Evolutionary conservation across 2,888 invertebrate genomes (phyloP).

Genomic region (Tortrix viridana): DNA sequence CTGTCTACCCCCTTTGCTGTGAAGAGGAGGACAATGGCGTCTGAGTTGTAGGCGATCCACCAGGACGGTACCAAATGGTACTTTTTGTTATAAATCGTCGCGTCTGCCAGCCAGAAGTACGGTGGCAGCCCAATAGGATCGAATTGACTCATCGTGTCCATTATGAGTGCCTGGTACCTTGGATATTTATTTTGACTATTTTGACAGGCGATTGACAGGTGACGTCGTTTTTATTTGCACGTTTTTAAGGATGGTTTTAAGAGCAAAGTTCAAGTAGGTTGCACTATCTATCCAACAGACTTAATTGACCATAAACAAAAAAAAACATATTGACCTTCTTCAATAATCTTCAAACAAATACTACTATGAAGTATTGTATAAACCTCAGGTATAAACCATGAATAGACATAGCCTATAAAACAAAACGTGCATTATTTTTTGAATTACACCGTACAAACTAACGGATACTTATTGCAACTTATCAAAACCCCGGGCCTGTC

Average conservation of each 20-base stretch:
- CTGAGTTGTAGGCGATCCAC: constrained; percentile 64
- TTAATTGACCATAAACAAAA: too few species aligned
- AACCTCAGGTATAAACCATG: too few species aligned
- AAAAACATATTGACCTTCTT: too few species aligned
- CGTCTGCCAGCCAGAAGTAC: constrained; percentile 62
- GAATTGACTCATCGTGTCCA: constrained; percentile 29
- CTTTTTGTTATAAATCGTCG: constrained; percentile 60
- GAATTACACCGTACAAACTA: neutral
- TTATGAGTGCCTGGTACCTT: constrained; percentile 26
- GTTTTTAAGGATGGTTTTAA: neutral
- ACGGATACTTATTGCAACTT: constrained; percentile 12
- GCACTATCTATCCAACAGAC: neutral
- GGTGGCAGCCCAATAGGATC: constrained; percentile 43
- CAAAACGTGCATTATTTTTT: neutral
- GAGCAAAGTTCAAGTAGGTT: constrained; percentile 19
- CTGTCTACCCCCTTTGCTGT: constrained; percentile 60
- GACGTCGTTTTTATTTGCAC: constrained; percentile 13
- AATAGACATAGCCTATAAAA: neutral
- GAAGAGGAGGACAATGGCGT: constrained; percentile 64
- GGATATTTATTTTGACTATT: constrained; percentile 8
- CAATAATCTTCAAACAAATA: too few species aligned
- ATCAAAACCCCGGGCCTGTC: constrained; percentile 25
- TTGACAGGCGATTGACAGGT: constrained; percentile 21
- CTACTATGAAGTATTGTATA: too few species aligned
- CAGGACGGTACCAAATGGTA: constrained; percentile 48